A percentile compares a stretch with the other conserved stretches of the same genome.
phyloP scores from a whole-genome alignment of 1,140 invertebrate genomes.

The Drosophila mauritiana region DNA sequence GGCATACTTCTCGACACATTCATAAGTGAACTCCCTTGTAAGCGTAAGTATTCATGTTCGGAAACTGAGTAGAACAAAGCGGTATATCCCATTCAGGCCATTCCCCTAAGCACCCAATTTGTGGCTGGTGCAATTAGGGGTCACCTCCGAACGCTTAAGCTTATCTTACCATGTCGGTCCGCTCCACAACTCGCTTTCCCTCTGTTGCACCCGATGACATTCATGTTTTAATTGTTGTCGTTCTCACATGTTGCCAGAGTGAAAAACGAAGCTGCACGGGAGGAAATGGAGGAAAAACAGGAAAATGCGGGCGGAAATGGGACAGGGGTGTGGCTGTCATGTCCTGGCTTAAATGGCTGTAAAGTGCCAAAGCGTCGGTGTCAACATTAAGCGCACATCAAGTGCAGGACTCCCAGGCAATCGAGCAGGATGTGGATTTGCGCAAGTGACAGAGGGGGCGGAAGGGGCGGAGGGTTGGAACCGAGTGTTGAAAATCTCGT shows the following conservation, averaged over 20 bases:
- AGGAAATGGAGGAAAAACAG: neutral
- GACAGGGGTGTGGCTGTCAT: constrained; percentile 37
- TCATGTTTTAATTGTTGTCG: constrained; percentile 49
- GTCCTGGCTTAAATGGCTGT: constrained; percentile 49
- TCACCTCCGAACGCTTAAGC: constrained; percentile 1
- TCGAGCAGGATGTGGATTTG: constrained; percentile 35
- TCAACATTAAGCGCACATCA: constrained; percentile 75
- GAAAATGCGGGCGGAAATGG: constrained; percentile 29
- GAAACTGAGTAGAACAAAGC: constrained; percentile 7
- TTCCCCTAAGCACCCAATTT: constrained; percentile 5
- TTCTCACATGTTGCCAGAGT: constrained; percentile 24
- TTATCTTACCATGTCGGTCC: neutral
- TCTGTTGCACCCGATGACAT: constrained; percentile 17
- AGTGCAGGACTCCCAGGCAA: constrained; percentile 46
- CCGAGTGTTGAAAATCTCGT: constrained; percentile 30
- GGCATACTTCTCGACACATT: neutral
- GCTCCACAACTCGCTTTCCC: constrained; percentile 9
- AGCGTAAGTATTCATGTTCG: neutral
- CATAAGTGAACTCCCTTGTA: neutral
- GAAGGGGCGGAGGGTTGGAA: too few species aligned
- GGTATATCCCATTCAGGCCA: neutral
- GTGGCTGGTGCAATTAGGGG: constrained; percentile 19
- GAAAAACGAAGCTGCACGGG: constrained; percentile 10
- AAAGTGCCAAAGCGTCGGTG: constrained; percentile 61
- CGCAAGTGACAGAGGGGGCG: neutral